Base-by-base conservation (phyloP, 1,140 invertebrate genomes). In the Trachymyrmex cornetzi region DNA sequence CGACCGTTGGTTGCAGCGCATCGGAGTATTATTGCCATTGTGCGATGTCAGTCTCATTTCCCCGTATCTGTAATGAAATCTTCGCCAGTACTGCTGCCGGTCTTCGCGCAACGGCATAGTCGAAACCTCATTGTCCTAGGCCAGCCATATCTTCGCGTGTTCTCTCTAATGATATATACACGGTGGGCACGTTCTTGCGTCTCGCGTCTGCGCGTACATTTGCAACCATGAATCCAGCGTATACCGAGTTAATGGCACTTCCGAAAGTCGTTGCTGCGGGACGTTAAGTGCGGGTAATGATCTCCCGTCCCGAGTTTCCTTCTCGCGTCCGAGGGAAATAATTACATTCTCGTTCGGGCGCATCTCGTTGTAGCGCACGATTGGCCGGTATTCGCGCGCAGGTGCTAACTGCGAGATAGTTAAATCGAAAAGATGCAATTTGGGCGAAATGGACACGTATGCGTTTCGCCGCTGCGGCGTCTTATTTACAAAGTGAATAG, bases 61-160 rank as follows among this genome's bases (percentile, higher is more conserved):
- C 69, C 71, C 88, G 69, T 93, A 94, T 94, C 93, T 93, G 90
- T 94, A 94, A 94, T 93, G 92, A 93, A 93, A 94, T 94, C 92
- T 93, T 92, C 67, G 74, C 80, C 88, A 69, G 57, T 63, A 86
- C 79, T 67, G 69, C 66, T 88, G 44, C 69, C 63, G 71, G 34
- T 61, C 77, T 57, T 61, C 30, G 87, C 64, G 48, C 79, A 81
- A 24, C 67, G 61, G 77, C 79, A 57, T 86, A 86, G 90, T 90
- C 86, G 80, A 61, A 80, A 69, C 63, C 59, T 86, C 69, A 87
- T 92, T 89, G 90, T 91, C 50, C 79, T 75, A 61, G 69, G 64
- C 66, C 9, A 74, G 55, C 57, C 84, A 22, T 87, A 84, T 81
- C 88, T 82, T 72, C 16, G 67, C 6, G 34, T 38, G 74, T 38